These are phyloP conservation scores for Dicrurus megarhynchus DNA, from an alignment of 2,113 vertebrate genomes.

Conservation along the genomic window DNA sequence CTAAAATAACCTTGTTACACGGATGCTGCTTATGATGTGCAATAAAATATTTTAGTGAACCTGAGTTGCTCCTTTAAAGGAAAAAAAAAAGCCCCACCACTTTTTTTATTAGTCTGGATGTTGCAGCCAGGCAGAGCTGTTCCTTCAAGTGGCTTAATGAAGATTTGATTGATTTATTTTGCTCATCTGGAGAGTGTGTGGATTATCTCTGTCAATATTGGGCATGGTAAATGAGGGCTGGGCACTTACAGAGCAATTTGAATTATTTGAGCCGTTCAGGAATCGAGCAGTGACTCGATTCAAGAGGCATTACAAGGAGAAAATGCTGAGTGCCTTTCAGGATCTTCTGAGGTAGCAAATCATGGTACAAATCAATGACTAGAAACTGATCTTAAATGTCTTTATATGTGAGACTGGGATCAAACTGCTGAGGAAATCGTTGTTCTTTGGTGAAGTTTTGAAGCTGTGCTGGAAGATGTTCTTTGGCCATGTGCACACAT, in stretches of 20 bases:
- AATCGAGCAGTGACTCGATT: background rate
- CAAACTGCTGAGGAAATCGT: background rate
- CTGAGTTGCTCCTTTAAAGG: background rate
- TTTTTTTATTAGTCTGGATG: background rate
- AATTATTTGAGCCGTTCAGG: background rate
- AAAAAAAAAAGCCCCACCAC: background rate
- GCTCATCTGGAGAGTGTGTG: constrained; percentile 13
- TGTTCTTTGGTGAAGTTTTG: background rate
- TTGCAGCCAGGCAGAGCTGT: background rate
- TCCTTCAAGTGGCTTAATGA: constrained; percentile 29
- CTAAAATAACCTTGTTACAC: background rate
- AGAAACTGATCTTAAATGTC: background rate
- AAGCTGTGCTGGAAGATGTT: background rate
- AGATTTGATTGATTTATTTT: constrained; percentile 53
- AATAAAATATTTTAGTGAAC: background rate
- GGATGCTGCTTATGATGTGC: background rate
- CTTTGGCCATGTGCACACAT: background rate
- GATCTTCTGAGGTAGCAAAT: background rate
- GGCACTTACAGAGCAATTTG: constrained; percentile 12
- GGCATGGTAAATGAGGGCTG: constrained; percentile 23
- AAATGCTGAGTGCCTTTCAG: background rate
- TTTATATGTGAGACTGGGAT: background rate
- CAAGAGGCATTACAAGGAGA: background rate
- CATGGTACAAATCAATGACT: background rate
- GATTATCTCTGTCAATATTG: constrained; percentile 49